Base-by-base conservation (phyloP, 1,140 invertebrate species). In the Brachionus calyciflorus region DNA sequence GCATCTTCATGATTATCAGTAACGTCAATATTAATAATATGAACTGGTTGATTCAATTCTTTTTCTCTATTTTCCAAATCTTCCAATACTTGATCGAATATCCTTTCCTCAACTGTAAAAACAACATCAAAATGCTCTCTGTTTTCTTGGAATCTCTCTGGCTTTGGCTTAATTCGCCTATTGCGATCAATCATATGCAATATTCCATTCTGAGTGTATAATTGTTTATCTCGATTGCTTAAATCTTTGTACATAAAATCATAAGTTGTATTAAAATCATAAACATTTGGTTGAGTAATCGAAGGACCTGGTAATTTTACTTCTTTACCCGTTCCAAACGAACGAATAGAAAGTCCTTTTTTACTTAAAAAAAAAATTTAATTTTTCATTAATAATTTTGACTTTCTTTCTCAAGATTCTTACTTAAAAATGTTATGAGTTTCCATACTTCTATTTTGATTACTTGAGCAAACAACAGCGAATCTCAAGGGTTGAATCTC, bases 1-100 rank as follows among this genome's bases (percentile, higher is more conserved):
- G 96, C 96, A 84, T 99, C 97, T 87, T 99, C 96, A 78, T 98
- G 94, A 85, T 99, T 99, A 87, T 99, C 97, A 84, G 95, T 93
- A 82, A 99, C 97, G 82, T 99, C 96, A 80, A 99, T 91, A 84
- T 99, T 99, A 28, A 99, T 92, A 12, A 99, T 89, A 87, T 99
- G 97, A 1, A 93, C 93, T 7, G 92, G 41, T 70, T 70, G 37
- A 51, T 55, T 78, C 21, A 70, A 12, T 21, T 30, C 9, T 46
- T 46, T 41, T 48, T 69, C 49, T 14, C 76, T 21, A 69, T 69
- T 77, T 40, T 57, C 49, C 28, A 68, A 44, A 46, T 68, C 63
- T 91, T 89, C 88, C 63, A 89, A 81, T 28, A 91, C 88, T 88
- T 98, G 93, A 86, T 99, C 97, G 83, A 98, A 99, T 2, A 99